A percentile compares a stretch with the other conserved stretches of the same genome.
Evolutionary conservation across 2,797 vertebrate species (phyloP).

Genomic region (Etheostoma perlongum): DNA sequence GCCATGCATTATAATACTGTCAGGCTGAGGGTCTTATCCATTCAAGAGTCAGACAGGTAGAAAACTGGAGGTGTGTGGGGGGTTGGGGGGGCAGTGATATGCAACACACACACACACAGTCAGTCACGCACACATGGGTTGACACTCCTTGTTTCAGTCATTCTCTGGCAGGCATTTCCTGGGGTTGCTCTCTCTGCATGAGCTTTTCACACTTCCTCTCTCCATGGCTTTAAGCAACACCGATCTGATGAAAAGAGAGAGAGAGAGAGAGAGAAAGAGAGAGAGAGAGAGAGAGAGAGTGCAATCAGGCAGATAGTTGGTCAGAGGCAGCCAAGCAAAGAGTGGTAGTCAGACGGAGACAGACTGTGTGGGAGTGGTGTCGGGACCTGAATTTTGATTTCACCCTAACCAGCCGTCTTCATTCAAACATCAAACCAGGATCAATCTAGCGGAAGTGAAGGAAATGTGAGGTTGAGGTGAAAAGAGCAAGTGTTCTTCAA

Average conservation of each 20-base stretch:
- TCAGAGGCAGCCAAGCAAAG: constrained; percentile 71
- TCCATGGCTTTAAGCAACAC: constrained; percentile 64
- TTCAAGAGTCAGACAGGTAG: constrained; percentile 64
- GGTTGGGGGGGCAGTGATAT: constrained; percentile 30
- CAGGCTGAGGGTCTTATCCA: constrained; percentile 42
- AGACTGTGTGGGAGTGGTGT: constrained; percentile 65
- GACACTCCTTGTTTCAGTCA: constrained; percentile 66
- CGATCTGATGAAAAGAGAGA: constrained; percentile 64
- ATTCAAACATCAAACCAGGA: constrained; percentile 56
- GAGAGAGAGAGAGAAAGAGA: constrained; percentile 11
- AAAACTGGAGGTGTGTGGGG: constrained; percentile 46
- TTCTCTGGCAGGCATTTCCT: constrained; percentile 73
- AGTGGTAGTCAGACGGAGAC: constrained; percentile 66
- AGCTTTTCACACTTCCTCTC: constrained; percentile 76
- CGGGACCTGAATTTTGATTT: constrained; percentile 68
- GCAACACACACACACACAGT: constrained; percentile 27
- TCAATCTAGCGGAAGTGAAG: constrained; percentile 28
- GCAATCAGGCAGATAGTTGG: constrained; percentile 76
- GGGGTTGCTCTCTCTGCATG: constrained; percentile 70
- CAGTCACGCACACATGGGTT: constrained; percentile 22
- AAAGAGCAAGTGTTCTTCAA: constrained; percentile 14
- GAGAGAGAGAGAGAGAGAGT: constrained; percentile 37
- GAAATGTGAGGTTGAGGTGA: constrained; percentile 25
- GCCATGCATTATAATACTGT: constrained; percentile 55
- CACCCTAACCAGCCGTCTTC: constrained; percentile 44